Conservation (phyloP, 2,888 invertebrate genomes). For the Mimachlamys varia region DNA sequence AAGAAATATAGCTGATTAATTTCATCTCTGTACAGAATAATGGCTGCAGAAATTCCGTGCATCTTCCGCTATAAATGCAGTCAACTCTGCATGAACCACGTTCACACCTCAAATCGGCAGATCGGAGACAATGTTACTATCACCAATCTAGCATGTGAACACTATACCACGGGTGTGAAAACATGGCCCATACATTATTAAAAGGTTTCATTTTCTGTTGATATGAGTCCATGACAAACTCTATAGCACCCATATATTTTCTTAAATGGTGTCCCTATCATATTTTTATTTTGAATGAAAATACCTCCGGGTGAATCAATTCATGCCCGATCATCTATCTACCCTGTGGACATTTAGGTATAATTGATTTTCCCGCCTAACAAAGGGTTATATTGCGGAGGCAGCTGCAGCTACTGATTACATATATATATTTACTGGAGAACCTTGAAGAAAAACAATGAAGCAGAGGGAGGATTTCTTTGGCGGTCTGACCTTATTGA, state of each 20-base stretch:
- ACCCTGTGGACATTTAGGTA: not conserved
- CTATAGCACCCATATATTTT: conserved; percentile 10
- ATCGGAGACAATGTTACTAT: not conserved
- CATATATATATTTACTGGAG: not conserved
- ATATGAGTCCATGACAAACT: not conserved
- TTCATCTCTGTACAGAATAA: not conserved
- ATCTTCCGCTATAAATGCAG: not conserved
- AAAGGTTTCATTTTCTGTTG: not conserved
- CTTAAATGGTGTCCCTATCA: not conserved
- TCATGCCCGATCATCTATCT: not conserved
- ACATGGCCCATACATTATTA: not conserved
- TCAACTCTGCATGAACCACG: not conserved
- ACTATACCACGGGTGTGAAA: not conserved
- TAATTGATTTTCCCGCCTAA: not conserved
- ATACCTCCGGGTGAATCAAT: not conserved
- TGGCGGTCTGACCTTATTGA: not conserved
- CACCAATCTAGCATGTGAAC: not conserved
- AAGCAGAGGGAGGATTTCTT: not conserved
- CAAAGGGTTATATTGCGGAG: not conserved
- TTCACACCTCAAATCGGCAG: not conserved
- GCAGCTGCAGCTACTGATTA: conserved; percentile 16
- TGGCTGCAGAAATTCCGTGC: not conserved
- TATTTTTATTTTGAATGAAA: conserved; percentile 21
- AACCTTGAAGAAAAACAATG: not conserved
- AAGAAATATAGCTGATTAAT: not conserved